These are phyloP conservation scores for Isoperla grammatica DNA, from an alignment of 2,888 invertebrate genomes.

Conservation along the genomic window DNA sequence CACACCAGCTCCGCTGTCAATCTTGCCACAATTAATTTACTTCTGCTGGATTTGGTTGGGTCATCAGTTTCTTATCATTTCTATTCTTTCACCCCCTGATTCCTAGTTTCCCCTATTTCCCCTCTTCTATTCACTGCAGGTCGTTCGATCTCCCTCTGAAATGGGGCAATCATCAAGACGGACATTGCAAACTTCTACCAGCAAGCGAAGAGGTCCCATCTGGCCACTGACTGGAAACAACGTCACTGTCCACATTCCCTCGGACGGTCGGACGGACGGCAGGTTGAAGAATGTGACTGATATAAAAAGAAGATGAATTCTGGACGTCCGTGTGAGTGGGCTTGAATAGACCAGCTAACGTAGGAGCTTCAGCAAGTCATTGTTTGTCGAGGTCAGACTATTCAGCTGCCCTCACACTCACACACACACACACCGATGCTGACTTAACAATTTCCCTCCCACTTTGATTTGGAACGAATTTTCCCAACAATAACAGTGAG, in stretches of 20 bases:
- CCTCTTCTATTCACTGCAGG: slow-evolving; percentile 6
- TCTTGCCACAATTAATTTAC: slow-evolving; percentile 12
- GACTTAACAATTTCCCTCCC: no score
- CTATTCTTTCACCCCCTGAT: slow-evolving; percentile 13
- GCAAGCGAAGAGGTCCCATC: no score
- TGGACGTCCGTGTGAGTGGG: slow-evolving; percentile 8
- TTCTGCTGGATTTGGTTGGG: slow-evolving; percentile 16
- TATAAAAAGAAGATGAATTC: not conserved
- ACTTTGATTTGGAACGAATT: no score
- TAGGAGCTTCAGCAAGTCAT: not conserved
- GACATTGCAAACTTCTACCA: no score
- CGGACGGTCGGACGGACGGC: no score
- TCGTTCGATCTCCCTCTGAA: slow-evolving; percentile 10
- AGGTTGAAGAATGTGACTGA: no score
- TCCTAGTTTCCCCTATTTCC: not conserved
- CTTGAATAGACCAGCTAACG: not conserved
- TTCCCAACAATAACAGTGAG: no score
- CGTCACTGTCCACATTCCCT: no score
- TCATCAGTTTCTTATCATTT: slow-evolving; percentile 18
- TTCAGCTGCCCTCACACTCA: not conserved
- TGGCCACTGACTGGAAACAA: no score
- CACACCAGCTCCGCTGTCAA: slow-evolving; percentile 12
- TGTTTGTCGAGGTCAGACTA: not conserved
- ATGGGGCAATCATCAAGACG: not conserved
- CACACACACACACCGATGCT: no score